phyloP scores from a whole-genome alignment of 2,113 vertebrate genomes.

The Microtus montanus region DNA sequence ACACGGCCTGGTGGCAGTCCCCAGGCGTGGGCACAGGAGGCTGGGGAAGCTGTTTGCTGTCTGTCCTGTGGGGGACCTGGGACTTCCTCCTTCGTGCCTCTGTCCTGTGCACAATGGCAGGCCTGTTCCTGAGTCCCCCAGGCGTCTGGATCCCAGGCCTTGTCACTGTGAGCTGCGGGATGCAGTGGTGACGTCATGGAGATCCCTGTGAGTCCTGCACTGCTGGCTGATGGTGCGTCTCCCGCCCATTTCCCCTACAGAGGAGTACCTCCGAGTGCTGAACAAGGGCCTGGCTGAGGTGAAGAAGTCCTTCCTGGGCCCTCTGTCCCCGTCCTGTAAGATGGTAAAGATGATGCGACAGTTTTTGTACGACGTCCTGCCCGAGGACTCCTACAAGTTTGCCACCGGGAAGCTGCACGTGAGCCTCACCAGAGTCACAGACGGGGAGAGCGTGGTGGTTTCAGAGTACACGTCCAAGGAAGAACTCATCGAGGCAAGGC shows the following conservation, averaged over 20 bases:
- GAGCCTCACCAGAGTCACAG: conserved; percentile 87
- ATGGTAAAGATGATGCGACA: conserved; percentile 84
- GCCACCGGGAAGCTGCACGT: conserved; percentile 89
- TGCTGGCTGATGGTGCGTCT: accelerated
- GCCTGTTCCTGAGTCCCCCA: too few relatives aligned
- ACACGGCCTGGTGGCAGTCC: too few relatives aligned
- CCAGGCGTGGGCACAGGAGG: background rate
- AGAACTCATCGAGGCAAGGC: conserved; percentile 90
- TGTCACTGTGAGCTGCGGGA: background rate
- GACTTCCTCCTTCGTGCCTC: background rate
- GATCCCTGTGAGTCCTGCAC: accelerated
- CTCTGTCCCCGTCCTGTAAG: conserved; percentile 87
- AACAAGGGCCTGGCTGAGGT: conserved; percentile 72
- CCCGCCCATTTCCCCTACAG: conserved; percentile 52
- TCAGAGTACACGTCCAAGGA: conserved; percentile 91
- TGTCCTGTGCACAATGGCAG: background rate
- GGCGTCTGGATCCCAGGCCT: background rate
- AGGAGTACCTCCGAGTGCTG: conserved; percentile 74
- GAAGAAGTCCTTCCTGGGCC: conserved; percentile 86
- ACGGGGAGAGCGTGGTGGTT: conserved; percentile 87
- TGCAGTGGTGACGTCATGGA: accelerated
- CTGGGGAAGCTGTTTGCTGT: background rate
- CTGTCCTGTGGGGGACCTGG: background rate
- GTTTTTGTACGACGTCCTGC: conserved; percentile 84
- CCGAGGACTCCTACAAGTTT: conserved; percentile 88